A percentile compares a stretch with the other conserved stretches of the same genome.
Conservation (phyloP, 37 sponge, comb jelly and placozoan genomes). For the Mnemiopsis leidyi region DNA sequence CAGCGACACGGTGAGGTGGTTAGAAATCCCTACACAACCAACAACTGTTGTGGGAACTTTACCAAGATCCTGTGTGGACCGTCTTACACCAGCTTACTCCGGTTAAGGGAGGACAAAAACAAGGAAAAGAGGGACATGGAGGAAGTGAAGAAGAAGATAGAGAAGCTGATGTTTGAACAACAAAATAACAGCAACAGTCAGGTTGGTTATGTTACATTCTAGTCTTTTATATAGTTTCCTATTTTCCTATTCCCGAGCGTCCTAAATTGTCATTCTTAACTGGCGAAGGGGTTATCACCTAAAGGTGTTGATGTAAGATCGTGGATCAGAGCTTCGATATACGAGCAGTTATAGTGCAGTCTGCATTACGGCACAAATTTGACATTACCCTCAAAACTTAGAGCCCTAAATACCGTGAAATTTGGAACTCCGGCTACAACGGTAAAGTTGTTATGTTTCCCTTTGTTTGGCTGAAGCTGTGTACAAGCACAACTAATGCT, state of each 20-base stretch:
- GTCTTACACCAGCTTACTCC: slow-evolving; percentile 24
- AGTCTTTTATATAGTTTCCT: too few relatives aligned
- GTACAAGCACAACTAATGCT: background rate
- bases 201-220: background rate
- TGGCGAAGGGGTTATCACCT: too few relatives aligned
- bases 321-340: too few relatives aligned
- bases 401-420: slow-evolving; percentile 15
- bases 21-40: slow-evolving; percentile 51
- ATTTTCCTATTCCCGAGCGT: too few relatives aligned
- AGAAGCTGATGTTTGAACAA: background rate
- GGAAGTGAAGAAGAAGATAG: slow-evolving; percentile 11
- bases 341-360: too few relatives aligned
- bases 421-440: slow-evolving; percentile 3
- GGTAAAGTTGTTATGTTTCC: background rate
- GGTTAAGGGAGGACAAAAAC: slow-evolving; percentile 41
- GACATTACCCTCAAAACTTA: background rate
- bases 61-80: slow-evolving; percentile 48
- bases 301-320: too few relatives aligned
- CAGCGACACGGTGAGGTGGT: slow-evolving; percentile 51
- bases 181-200: background rate
- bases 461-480: background rate
- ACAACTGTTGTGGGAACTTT: slow-evolving; percentile 20
- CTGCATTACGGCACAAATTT: too few relatives aligned
- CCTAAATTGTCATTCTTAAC: too few relatives aligned
- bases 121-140: slow-evolving; percentile 62